Base-by-base conservation (phyloP, 2,888 invertebrate species). In the Drosophila nigricruria region DNA sequence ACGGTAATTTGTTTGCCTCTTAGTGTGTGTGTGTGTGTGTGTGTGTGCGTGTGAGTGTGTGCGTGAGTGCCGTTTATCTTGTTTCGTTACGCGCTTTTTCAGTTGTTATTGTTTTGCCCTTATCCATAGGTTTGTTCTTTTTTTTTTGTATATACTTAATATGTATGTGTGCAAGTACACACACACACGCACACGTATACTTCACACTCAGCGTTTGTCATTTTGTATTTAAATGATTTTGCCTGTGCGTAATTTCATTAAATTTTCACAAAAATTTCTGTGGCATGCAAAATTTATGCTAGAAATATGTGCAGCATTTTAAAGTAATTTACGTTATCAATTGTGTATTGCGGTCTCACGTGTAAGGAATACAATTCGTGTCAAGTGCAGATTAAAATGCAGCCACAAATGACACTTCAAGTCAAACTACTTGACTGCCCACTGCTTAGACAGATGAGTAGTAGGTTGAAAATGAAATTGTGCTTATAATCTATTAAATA, bases 231-330 rank as follows among this genome's bases (percentile, higher is more conserved):
- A 77, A 86, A 79, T 77, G 79, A 72, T 86, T 83, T 72, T 23
- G 67, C 83, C 74, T 86, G 81, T 76, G 53, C 68, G 70, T 70
- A 73, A 84, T 84, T 81, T 81, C 73, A 87, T 85, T 85, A 73
- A 72, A 87, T 85, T 77, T 78, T 60, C 60, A 70, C 68, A 75
- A 75, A 36, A 73, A 86, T 79, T 73, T 71, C 59, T 73, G 58
- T 71, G 78, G 78, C 63, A 80, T 81, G 63, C 73, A 45, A 58
- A 58, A 82, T 79, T 85, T 78, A 82, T 84, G 81, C 82, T 84
- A 73, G 68, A 84, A 89, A 81, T 87, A 89, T 89, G 68, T 79
- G 59, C 54, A 77, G 76, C 49, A 89, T 89, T 83, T 89, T 70
- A 58, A 86, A 82, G 82, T 73, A 62, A 79, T 77, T 79, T 71